These are phyloP conservation scores for Platerodrilus igneus DNA, from an alignment of 2,888 invertebrate genomes.

Conservation along the genomic window DNA sequence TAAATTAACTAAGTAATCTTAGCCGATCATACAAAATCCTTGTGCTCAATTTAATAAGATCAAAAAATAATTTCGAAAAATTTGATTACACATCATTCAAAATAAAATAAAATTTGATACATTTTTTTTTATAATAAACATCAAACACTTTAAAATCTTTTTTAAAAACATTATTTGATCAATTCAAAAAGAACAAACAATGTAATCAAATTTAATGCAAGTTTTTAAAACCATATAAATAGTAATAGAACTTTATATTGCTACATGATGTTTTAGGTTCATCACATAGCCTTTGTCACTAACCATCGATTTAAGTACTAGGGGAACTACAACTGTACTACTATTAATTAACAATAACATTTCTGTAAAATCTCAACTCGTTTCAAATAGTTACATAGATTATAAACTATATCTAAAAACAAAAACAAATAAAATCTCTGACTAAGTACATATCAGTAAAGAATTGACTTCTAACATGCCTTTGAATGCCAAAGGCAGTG, in stretches of 20 bases:
- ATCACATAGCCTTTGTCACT: constrained; percentile 24
- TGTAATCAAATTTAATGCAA: too few species aligned
- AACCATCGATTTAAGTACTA: constrained; percentile 24
- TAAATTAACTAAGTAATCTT: too few species aligned
- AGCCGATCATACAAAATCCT: too few species aligned
- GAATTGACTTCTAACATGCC: constrained; percentile 38
- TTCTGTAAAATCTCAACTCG: constrained; percentile 23
- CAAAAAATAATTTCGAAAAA: too few species aligned
- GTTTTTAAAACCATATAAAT: not conserved
- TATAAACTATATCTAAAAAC: constrained; percentile 23
- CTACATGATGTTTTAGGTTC: constrained; percentile 21
- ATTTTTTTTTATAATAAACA: too few species aligned
- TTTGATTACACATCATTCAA: too few species aligned
- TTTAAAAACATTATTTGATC: too few species aligned
- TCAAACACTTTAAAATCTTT: too few species aligned
- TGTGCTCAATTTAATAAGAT: too few species aligned
- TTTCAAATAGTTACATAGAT: constrained; percentile 19
- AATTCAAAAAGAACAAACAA: too few species aligned
- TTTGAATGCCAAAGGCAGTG: constrained; percentile 8
- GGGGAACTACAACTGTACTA: constrained; percentile 15
- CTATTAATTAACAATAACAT: constrained; percentile 24
- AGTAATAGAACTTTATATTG: constrained; percentile 6
- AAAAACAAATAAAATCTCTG: constrained; percentile 33
- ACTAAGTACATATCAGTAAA: constrained; percentile 34
- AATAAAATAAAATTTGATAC: too few species aligned